Conservation (phyloP, 2,888 invertebrate species). For the Cheilosia vulpina region DNA sequence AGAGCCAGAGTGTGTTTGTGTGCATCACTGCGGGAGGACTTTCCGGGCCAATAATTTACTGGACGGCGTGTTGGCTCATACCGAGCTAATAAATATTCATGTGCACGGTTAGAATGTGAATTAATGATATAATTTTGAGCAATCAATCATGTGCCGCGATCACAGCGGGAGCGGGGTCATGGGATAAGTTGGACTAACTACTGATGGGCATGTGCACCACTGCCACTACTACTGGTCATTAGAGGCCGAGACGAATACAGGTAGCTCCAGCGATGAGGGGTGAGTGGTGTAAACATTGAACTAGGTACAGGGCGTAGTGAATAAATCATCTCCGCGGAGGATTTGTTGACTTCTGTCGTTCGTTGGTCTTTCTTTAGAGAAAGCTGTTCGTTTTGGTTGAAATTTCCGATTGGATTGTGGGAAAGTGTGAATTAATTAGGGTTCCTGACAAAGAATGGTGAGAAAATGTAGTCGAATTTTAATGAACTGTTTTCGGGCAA, state of each 20-base stretch:
- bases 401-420: too few species aligned
- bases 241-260: conserved; percentile 7
- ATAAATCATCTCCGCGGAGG: conserved; percentile 7
- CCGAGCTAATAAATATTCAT: conserved; percentile 63
- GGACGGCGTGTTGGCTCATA: conserved; percentile 2
- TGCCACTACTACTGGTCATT: conserved; percentile 15
- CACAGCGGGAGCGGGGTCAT: conserved; percentile 48
- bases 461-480: too few species aligned
- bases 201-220: background rate
- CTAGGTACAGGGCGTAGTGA: background rate
- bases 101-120: conserved; percentile 23
- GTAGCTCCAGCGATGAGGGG: conserved; percentile 6
- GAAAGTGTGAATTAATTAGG: too few species aligned
- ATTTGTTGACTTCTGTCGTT: background rate
- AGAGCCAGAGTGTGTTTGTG: background rate
- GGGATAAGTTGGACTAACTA: conserved; percentile 12
- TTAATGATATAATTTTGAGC: conserved; percentile 64
- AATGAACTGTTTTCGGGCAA: too few species aligned
- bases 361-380: too few species aligned
- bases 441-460: too few species aligned
- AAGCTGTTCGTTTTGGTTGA: too few species aligned
- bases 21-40: conserved; percentile 47
- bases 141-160: conserved; percentile 61
- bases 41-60: conserved; percentile 42
- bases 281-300: conserved; percentile 9